Evolutionary conservation across 1,140 invertebrate genomes (phyloP).

Genomic region (Drosophila nikananu): DNA sequence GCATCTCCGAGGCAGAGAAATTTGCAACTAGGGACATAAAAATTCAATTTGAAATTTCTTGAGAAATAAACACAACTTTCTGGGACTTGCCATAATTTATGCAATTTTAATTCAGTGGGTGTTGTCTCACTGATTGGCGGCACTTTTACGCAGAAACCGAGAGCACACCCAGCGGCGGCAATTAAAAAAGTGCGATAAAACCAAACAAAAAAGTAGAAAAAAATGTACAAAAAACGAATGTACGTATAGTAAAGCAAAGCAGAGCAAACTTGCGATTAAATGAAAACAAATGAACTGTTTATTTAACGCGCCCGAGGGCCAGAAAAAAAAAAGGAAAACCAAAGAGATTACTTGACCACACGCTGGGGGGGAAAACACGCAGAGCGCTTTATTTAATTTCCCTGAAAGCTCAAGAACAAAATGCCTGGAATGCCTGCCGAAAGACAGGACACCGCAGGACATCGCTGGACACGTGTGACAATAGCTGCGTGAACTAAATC

Average conservation of each 20-base stretch:
- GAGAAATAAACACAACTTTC: conserved; percentile 30
- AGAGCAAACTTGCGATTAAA: conserved; percentile 72
- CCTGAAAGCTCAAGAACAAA: conserved; percentile 82
- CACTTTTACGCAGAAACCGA: conserved; percentile 53
- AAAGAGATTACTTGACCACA: conserved; percentile 53
- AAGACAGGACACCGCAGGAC: conserved; percentile 38
- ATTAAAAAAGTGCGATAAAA: conserved; percentile 70
- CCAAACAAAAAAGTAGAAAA: conserved; percentile 36
- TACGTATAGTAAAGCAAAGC: conserved; percentile 34
- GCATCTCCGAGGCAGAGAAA: conserved; percentile 9
- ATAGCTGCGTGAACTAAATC: conserved; percentile 58
- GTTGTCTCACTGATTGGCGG: conserved; percentile 80
- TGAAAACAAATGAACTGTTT: conserved; percentile 85
- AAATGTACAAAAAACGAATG: conserved; percentile 20
- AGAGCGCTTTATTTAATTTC: conserved; percentile 85
- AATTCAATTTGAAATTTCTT: conserved; percentile 24
- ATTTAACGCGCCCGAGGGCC: conserved; percentile 72
- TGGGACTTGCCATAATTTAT: conserved; percentile 68
- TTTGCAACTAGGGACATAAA: conserved; percentile 21
- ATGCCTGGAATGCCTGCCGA: conserved; percentile 66
- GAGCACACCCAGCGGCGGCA: conserved; percentile 62
- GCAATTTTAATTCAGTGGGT: conserved; percentile 83
- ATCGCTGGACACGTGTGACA: conserved; percentile 69
- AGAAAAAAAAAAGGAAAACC: conserved; percentile 14
- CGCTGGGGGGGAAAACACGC: conserved; percentile 63